Conservation (phyloP, 2,797 vertebrate species). For the Pelochelys cantorii region DNA sequence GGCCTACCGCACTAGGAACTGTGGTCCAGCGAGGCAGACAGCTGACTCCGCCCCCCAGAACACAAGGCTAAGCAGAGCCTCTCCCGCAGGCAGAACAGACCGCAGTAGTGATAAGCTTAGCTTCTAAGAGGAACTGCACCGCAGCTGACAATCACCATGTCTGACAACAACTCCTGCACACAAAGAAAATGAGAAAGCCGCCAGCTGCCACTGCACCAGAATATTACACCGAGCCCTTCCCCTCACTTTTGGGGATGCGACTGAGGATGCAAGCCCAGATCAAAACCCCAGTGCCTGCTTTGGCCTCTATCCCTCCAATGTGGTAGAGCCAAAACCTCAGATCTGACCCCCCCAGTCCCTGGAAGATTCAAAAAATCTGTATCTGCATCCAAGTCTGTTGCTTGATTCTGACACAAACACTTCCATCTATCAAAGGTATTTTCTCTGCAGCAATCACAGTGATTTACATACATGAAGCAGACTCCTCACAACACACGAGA, state of each 20-base stretch:
- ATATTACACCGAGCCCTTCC: neutral
- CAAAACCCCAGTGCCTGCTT: neutral
- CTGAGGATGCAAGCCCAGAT: neutral
- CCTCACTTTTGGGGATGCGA: neutral
- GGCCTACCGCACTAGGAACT: neutral
- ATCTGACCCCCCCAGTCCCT: neutral
- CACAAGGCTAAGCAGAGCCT: neutral
- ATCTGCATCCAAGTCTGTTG: neutral
- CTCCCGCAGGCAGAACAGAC: neutral
- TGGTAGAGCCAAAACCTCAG: neutral
- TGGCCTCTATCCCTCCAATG: neutral
- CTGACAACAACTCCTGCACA: neutral
- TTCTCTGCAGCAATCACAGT: neutral
- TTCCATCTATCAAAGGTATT: neutral
- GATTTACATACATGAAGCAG: neutral
- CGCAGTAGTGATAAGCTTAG: neutral
- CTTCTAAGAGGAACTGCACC: neutral
- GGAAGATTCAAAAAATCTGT: neutral
- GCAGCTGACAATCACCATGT: neutral
- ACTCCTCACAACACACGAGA: neutral
- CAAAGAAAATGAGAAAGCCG: neutral
- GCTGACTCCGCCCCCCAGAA: neutral
- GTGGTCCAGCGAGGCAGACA: neutral
- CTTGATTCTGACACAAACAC: neutral
- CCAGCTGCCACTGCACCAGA: neutral